Evolutionary conservation across 2,113 vertebrate genomes (phyloP).

Genomic region (Crotalus horridus): DNA sequence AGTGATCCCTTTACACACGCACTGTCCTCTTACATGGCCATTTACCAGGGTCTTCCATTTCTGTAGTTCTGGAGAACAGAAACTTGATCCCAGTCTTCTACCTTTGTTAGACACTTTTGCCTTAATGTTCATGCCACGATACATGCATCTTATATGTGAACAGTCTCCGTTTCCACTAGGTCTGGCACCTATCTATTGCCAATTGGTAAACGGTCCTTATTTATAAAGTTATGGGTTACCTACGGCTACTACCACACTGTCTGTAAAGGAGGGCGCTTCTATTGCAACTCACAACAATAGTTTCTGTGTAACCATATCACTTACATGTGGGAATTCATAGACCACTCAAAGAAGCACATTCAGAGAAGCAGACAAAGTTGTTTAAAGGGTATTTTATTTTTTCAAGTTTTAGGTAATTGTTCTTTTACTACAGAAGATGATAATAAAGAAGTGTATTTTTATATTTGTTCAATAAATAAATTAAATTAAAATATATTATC

Average conservation of each 20-base stretch:
- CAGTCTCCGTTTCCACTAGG: neutral
- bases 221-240: neutral
- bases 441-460: neutral
- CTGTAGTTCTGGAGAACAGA: neutral
- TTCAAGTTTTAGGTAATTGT: neutral
- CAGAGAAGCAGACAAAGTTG: neutral
- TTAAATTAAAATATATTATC: too few species aligned
- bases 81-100: neutral
- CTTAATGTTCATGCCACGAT: neutral
- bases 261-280: neutral
- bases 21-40: neutral
- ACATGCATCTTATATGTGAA: neutral
- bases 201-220: neutral
- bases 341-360: neutral
- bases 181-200: neutral
- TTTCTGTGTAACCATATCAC: neutral
- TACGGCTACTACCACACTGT: neutral
- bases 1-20: neutral
- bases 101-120: neutral
- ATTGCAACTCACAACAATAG: neutral
- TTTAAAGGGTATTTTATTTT: neutral
- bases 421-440: neutral
- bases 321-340: neutral
- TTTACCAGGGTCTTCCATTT: neutral
- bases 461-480: neutral